Base-by-base conservation (phyloP, 2,888 invertebrate genomes). In the Melipona bicolor region DNA sequence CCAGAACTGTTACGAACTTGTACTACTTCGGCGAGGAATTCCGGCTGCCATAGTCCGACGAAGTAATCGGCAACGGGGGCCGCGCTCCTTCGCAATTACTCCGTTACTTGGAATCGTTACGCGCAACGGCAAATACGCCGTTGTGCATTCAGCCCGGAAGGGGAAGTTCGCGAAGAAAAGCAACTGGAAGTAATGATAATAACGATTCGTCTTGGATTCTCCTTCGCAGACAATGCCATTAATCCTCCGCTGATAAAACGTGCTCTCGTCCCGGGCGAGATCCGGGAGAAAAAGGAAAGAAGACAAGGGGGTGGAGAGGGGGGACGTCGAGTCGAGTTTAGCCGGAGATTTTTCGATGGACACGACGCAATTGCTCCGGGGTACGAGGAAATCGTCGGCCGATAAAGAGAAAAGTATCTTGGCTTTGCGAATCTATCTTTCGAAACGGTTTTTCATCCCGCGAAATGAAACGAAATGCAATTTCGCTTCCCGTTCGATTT, bases 151-250 rank as follows among this genome's bases (percentile, higher is more conserved):
- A 27, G 52, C n/a, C 43, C 9, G 43, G 19, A 50, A n/a, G 32
- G n/a, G 43, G 61, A 59, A 56, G 50, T 64, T 54, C 43, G 32
- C 54, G 81, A 76, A 61, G 70, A 81, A 82, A 82, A 71, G 76
- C 82, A 81, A 70, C 81, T 81, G 82, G 61, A 54, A 76, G 76
- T 71, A 81, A 82, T 32, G 82, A 81, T 81, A 81, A 81, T 76
- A 81, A 82, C 76, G 82, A 81, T 81, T 82, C 82, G 81, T 70
- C 82, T 82, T n/a, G 76, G 70, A 71, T 76, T n/a, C 76, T 71
- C 36, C 59, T 61, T 82, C 75, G 81, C 81, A 71, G 82, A 82
- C 82, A 81, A 82, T 82, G 32, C 81, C 82, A 82, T 75, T 82
- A 82, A 82, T 82, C 81, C 82, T 50, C 65, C 49, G 65, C 67